A percentile compares a stretch with the other conserved stretches of the same genome.
Conservation (phyloP, 1,140 invertebrate genomes). For the Bombyx mori region ASM3026992v2 NC_085118.1:10828001-10828500, state of each 20-base stretch:
- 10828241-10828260: background rate
- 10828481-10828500: slow-evolving; percentile 98
- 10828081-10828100: too few species aligned
- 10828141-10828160: too few species aligned
- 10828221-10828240: slow-evolving; percentile 8
- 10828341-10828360: slow-evolving; percentile 65
- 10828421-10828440: slow-evolving; percentile 99
- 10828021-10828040: too few species aligned
- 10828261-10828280: background rate
- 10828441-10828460: slow-evolving; percentile 99
- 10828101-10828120: too few species aligned
- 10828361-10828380: slow-evolving; percentile 99
- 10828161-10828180: too few species aligned
- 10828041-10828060: too few species aligned
- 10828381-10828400: slow-evolving; percentile 99
- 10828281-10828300: background rate
- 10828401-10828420: slow-evolving; percentile 95
- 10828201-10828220: slow-evolving; percentile 29
- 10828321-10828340: too few species aligned
- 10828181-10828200: slow-evolving; percentile 8
- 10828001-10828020: too few species aligned
- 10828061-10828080: too few species aligned
- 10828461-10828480: slow-evolving; percentile 99
- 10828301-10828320: background rate
- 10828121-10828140: too few species aligned